phyloP scores from a whole-genome alignment of 2,113 vertebrate genomes.

The Nesoenas mayeri region DNA sequence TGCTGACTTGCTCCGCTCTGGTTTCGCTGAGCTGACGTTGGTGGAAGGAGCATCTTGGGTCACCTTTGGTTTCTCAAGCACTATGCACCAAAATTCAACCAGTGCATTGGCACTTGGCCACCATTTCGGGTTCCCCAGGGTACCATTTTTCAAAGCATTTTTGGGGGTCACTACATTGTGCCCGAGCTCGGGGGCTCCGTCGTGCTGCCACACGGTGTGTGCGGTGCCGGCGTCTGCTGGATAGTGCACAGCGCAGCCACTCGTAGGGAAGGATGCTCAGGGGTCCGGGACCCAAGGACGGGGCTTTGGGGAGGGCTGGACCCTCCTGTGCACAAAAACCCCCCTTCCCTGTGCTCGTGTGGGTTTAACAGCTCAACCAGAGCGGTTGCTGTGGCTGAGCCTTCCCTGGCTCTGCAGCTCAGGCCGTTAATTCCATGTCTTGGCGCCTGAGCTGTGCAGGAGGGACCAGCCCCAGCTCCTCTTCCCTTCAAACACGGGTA shows the following conservation, averaged over 20 bases:
- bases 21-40: background rate
- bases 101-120: accelerated
- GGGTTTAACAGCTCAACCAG: too few species aligned
- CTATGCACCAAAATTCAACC: accelerated
- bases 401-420: too few species aligned
- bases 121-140: too few species aligned
- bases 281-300: too few species aligned
- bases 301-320: too few species aligned
- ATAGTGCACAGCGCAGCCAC: too few species aligned
- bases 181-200: background rate
- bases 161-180: accelerated
- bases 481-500: background rate
- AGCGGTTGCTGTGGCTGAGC: too few species aligned
- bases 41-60: background rate
- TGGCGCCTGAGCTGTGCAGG: too few species aligned
- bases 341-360: too few species aligned
- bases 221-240: background rate
- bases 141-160: background rate
- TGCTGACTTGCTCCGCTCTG: accelerated
- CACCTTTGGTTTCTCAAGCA: background rate
- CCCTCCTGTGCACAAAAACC: too few species aligned
- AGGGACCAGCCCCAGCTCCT: background rate
- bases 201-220: accelerated
- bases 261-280: too few species aligned
- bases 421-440: too few species aligned